A percentile compares a stretch with the other conserved stretches of the same genome.
These are phyloP conservation scores for Vultur gryphus DNA, from an alignment of 2,797 vertebrate genomes.

Conservation along the genomic window DNA sequence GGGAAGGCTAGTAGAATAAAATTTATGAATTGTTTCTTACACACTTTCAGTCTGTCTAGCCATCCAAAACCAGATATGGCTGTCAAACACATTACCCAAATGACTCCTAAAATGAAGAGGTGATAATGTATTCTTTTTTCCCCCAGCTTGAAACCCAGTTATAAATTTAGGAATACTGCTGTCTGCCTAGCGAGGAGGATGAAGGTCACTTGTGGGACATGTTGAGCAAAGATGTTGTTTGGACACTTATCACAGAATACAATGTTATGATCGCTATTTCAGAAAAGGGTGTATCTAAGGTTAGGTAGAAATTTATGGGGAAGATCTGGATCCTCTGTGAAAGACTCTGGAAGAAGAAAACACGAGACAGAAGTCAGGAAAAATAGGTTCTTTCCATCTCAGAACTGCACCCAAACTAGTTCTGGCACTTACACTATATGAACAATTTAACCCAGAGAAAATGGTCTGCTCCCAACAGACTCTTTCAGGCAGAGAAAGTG, in stretches of 20 bases:
- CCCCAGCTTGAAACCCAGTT: not conserved
- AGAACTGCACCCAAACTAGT: not conserved
- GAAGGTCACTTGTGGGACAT: not conserved
- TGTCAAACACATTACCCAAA: not conserved
- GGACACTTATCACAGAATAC: not conserved
- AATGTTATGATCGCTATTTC: not conserved
- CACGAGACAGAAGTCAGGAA: not conserved
- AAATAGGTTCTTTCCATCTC: not conserved
- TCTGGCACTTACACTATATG: not conserved
- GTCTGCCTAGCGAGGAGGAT: not conserved
- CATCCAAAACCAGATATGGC: not conserved
- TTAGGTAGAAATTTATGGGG: not conserved
- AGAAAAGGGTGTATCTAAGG: not conserved
- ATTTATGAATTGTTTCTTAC: not conserved
- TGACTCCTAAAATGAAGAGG: not conserved
- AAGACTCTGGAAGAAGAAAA: not conserved
- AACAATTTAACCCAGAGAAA: not conserved
- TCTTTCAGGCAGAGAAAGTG: not conserved
- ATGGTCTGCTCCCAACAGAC: not conserved
- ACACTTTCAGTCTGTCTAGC: not conserved
- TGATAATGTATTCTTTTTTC: not conserved
- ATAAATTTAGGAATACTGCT: not conserved
- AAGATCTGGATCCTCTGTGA: not conserved
- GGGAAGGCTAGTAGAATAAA: not conserved
- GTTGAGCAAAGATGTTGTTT: not conserved